phyloP scores from a whole-genome alignment of 2,797 vertebrate species.

The Myotis daubentonii region DNA sequence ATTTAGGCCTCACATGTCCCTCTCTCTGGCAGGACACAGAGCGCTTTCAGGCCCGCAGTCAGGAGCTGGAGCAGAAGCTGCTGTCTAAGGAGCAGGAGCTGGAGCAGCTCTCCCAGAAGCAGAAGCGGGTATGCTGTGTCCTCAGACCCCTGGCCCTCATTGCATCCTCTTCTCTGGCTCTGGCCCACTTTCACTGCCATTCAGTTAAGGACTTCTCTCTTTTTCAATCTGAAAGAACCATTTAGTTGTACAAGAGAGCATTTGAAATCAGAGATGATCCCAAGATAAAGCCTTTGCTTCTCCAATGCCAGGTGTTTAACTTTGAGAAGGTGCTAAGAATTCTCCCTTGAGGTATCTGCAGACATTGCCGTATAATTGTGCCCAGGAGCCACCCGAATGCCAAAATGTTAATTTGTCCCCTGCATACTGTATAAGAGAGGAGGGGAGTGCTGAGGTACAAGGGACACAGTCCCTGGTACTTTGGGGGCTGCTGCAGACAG shows the following conservation, averaged over 20 bases:
- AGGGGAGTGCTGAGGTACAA: background rate
- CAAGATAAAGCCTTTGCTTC: background rate
- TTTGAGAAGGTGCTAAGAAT: background rate
- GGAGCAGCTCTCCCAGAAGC: conserved; percentile 90
- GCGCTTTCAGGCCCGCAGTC: conserved; percentile 89
- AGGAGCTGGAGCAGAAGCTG: conserved; percentile 91
- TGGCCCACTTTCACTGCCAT: background rate
- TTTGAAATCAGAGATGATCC: background rate
- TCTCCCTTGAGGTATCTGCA: background rate
- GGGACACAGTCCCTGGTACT: background rate
- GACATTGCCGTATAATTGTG: background rate
- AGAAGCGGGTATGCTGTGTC: conserved; percentile 87
- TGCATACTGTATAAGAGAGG: background rate
- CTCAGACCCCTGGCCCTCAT: accelerated
- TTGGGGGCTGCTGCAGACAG: background rate
- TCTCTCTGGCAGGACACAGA: conserved; percentile 90
- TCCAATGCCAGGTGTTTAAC: background rate
- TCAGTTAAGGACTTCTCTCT: background rate
- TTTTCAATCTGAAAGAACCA: background rate
- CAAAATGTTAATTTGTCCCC: background rate
- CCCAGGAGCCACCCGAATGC: background rate
- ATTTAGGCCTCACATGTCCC: background rate
- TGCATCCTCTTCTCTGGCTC: background rate
- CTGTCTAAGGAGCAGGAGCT: conserved; percentile 92
- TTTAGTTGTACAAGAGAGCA: background rate